Base-by-base conservation (phyloP, 1,140 invertebrate species). In the Steinernema feltiae region DNA sequence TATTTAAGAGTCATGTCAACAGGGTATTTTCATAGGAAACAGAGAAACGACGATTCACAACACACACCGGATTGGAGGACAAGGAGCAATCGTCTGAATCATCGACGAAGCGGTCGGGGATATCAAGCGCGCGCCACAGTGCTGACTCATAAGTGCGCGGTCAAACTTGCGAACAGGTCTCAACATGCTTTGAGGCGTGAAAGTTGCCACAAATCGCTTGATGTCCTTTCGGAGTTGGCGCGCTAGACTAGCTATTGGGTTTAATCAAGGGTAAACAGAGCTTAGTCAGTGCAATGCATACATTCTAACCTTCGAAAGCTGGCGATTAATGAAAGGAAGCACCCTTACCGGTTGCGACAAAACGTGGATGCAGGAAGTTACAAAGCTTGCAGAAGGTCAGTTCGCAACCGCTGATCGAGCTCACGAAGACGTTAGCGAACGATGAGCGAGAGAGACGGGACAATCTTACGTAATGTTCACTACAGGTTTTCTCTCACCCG, bases 401-500 rank as follows among this genome's bases (percentile, higher is more conserved):
- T 27, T 27, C 15, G 53, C 12, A 3, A 27, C 12, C 3, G 15
- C 7, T 63, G 24, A n/a, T n/a, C 53, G 24, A 27, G 24, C 15
- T 7, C 53, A 17, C 12, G 24, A 63, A 21, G 24, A 7, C 7
- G 35, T 18, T 41, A 18, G 35, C 53, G 53, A 63, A 27, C 53
- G 53, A 63, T 17, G 53, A 7, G 41, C 41, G 53, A 63, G 53
- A 63, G 53, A 27, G 24, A 63, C 7, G 53, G 12, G 53, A 63
- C 53, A 63, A 21, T 63, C 53, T 63, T 63, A 63, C 53, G 53
- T 63, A 63, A 63, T 63, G 53, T 63, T 63, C 53, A 27, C 53
- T 63, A 63, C 53, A 63, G 53, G 53, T 63, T 63, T 63, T 27
- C 53, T 63, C 53, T 63, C 53, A 27, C 53, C 53, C 41, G 7